These are phyloP conservation scores for Hyperopisus bebe DNA, from an alignment of 2,113 vertebrate species.

Conservation along the genomic window DNA sequence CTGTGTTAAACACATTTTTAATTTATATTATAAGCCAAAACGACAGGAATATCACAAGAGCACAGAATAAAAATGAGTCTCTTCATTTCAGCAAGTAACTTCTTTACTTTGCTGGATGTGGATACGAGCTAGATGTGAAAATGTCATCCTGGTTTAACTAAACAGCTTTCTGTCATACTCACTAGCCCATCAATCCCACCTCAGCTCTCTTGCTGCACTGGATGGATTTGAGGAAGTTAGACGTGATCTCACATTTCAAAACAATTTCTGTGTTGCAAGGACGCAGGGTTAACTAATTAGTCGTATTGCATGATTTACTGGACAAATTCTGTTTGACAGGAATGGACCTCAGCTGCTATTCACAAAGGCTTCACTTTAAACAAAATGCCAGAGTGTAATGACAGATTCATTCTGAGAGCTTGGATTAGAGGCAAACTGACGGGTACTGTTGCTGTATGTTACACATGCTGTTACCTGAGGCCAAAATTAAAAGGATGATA, in stretches of 20 bases:
- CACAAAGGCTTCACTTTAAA: background rate
- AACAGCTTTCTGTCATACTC: background rate
- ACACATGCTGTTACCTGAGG: background rate
- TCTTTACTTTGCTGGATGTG: background rate
- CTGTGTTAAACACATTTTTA: background rate
- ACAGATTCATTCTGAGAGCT: background rate
- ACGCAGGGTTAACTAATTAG: slow-evolving; percentile 3
- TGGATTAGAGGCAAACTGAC: background rate
- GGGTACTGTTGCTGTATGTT: background rate
- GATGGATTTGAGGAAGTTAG: background rate
- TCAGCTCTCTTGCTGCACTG: background rate
- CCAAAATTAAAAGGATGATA: background rate
- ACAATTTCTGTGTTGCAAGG: background rate
- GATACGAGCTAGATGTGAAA: background rate
- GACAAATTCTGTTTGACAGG: slow-evolving; percentile 5
- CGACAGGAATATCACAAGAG: background rate
- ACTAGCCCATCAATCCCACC: background rate
- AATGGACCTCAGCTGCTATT: background rate
- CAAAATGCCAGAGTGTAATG: background rate
- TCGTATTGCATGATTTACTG: background rate
- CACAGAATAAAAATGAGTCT: background rate
- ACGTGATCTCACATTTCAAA: background rate
- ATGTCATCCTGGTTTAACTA: background rate
- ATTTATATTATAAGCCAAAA: background rate
- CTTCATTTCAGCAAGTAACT: background rate